Base-by-base conservation (phyloP, 2,797 vertebrate species). In the Myiothlypis chrysogaster region DNA sequence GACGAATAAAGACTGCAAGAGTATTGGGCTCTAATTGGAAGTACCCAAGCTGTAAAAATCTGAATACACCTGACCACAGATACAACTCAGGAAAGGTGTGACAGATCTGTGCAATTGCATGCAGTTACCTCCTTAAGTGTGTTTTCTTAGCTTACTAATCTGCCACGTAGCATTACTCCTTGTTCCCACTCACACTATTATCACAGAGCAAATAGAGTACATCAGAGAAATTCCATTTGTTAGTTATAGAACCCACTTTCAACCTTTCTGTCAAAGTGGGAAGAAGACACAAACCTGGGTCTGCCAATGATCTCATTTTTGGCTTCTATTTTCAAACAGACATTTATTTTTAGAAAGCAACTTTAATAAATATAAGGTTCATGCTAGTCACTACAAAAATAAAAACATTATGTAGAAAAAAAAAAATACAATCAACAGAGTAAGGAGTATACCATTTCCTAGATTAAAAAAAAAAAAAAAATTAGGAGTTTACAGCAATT, bases 281-380 rank as follows among this genome's bases (percentile, higher is more conserved):
- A 69, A 52, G 32, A 79, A 53, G 37, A 64, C 43, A 65, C 4
- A 93, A 75, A 46, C 8, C 8, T 25, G 43, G 59, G 69, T 83
- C 53, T 88, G 72, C 21, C 37, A 77, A 28, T 56, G 52, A 89
- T 84, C 55, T 79, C 0, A 44, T 64, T 94, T 88, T 90, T 90
- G 68, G 47, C 56, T 93, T 93, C 39, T 91, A 22, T 43, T 90
- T 21, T 69, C 19, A 77, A 86, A 47, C 12, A 81, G 15, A 1
- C 8, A 43, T 93, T 89, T 85, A 85, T 84, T 94, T 91, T 82
- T 68, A 81, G 71, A 81, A 90, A 59, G 15, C 4, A 64, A 2
- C 10, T 75, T 81, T 49, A 21, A 39, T 72, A 87, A 94, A n/a
- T 53, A 5, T 37, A 35, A 57, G 13, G 2, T 14, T 72, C 14